Evolutionary conservation across 2,113 vertebrate species (phyloP), one percentile per base, ranked within the genome.

Genomic region (Sturnira hondurensis): DNA sequence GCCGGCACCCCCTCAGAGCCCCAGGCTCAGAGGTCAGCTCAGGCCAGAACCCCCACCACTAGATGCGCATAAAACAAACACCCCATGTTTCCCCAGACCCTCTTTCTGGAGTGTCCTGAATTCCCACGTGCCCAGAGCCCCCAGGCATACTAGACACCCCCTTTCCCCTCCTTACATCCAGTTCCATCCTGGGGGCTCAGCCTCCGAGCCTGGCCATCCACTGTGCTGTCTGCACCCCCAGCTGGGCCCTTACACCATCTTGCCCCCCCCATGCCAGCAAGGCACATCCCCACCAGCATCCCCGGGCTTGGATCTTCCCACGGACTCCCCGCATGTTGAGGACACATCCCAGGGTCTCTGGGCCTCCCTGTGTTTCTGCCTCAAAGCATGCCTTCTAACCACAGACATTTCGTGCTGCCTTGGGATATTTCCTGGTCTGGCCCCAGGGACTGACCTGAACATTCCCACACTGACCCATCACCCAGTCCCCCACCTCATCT

Each of bases 51-150:
- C 8, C 8, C 56, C 56, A 7, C 7, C 9, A 1, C 31, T 1
- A 13, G 16, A 61, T 0, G 0, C 24, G 43, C 38, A 2, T 15
- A 24, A 3, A 36, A 36, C 6, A 0, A 38, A 81, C 0, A 0
- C 20, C 20, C 65, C 7, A 6, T n/a, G 54, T 33, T 41, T 28
- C 43, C 76, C n/a, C 9, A 36, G n/a, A 43, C 11, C 20, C 11
- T 24, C 33, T 8, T 19, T 45, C 0, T 24, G 2, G 1, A 20
- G 14, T 38, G 76, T 11, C n/a, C 54, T 13, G 9, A 19, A 10
- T 36, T n/a, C 5, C 17, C 80, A 54, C 36, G 5, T 0, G 2
- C 9, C 76, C 5, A 3, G 26, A 82, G 85, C 14, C 10, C 15
- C 26, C 9, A 50, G 41, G 41, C 1, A 0, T 12, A 16, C 31